Percentiles rank a stretch among this genome's conserved stretches.
phyloP scores from a whole-genome alignment of 2,113 vertebrate species.

The Perca schrenkii region DNA sequence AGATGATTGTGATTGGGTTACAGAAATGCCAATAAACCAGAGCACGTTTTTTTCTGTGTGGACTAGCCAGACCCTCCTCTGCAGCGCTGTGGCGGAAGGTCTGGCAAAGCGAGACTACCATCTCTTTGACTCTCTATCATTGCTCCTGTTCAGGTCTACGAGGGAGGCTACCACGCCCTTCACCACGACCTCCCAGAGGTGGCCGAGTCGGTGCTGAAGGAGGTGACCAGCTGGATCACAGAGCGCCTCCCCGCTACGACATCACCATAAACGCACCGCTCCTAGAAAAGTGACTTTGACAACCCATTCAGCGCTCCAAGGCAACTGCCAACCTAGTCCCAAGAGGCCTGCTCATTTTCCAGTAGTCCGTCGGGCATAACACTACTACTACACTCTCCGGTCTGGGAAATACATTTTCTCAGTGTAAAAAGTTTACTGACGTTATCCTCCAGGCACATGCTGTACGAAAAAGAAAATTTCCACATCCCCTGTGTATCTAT shows the following conservation, averaged over 20 bases:
- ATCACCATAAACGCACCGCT: constrained; percentile 7
- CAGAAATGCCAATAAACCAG: too few relatives aligned
- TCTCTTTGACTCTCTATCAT: constrained; percentile 2
- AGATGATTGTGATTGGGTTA: too few relatives aligned
- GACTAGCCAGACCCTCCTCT: too few relatives aligned
- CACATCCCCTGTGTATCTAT: background rate
- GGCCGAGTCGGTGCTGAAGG: constrained; percentile 88
- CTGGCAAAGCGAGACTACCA: too few relatives aligned
- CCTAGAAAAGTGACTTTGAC: constrained; percentile 37
- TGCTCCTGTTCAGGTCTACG: constrained; percentile 87
- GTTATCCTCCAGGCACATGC: constrained; percentile 21
- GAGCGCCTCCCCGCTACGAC: constrained; percentile 70
- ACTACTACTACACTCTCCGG: constrained; percentile 14
- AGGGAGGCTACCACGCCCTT: constrained; percentile 92
- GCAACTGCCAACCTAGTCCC: constrained; percentile 7
- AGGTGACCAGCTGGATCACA: constrained; percentile 90
- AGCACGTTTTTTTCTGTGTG: too few relatives aligned
- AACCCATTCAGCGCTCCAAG: constrained; percentile 10
- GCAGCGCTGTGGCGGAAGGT: too few relatives aligned
- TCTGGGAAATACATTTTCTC: constrained; percentile 24
- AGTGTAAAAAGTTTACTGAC: constrained; percentile 26
- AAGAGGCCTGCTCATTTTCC: constrained; percentile 31
- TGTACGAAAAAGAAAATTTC: constrained; percentile 17
- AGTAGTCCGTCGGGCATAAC: constrained; percentile 21
- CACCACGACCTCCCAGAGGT: constrained; percentile 95